phyloP scores from a whole-genome alignment of 2,888 invertebrate genomes.

The Zaprionus lineosus region DNA sequence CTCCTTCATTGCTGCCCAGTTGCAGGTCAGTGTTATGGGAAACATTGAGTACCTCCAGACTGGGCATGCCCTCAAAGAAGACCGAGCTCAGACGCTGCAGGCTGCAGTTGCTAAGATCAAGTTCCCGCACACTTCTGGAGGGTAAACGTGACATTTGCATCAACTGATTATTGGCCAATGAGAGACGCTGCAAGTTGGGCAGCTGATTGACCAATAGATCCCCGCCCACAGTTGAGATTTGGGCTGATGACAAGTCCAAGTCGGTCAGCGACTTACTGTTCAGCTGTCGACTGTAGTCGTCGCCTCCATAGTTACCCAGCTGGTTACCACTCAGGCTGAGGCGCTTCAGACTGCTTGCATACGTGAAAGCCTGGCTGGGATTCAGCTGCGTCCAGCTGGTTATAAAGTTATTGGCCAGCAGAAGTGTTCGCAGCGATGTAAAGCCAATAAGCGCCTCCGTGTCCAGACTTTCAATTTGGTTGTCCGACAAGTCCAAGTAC shows the following conservation, averaged over 20 bases:
- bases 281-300: conserved; percentile 84
- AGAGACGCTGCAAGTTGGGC: conserved; percentile 84
- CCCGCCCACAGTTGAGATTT: conserved; percentile 84
- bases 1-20: conserved; percentile 79
- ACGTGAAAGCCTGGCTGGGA: conserved; percentile 84
- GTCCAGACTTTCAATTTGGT: conserved; percentile 84
- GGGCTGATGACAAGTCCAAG: conserved; percentile 83
- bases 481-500: conserved; percentile 84
- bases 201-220: conserved; percentile 82
- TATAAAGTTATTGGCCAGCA: conserved; percentile 87
- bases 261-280: conserved; percentile 85
- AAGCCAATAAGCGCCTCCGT: conserved; percentile 84
- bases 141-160: conserved; percentile 83
- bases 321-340: conserved; percentile 87
- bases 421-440: conserved; percentile 85
- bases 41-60: conserved; percentile 85
- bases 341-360: conserved; percentile 84
- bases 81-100: conserved; percentile 84
- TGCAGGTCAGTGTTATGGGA: conserved; percentile 85
- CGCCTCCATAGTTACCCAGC: conserved; percentile 84
- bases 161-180: conserved; percentile 84
- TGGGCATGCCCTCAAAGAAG: conserved; percentile 85
- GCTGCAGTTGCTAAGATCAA: conserved; percentile 86
- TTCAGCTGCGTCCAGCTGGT: conserved; percentile 85
- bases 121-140: conserved; percentile 84